phyloP scores from a whole-genome alignment of 2,797 vertebrate species.

The Gephyroberyx darwinii region DNA sequence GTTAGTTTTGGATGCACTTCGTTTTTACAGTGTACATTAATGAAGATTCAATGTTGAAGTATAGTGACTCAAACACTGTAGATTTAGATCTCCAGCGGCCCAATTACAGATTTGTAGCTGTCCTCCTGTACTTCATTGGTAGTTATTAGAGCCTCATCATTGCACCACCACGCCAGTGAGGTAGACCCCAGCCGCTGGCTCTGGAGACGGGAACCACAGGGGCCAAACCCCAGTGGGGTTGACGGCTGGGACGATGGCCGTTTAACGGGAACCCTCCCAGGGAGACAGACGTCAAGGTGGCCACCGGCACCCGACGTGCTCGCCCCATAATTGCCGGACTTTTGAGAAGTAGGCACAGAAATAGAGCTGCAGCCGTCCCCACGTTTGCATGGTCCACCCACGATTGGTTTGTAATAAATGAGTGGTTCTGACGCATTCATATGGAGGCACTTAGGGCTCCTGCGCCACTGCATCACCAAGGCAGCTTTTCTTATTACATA shows the following conservation, averaged over 20 bases:
- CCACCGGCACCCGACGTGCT: conserved; percentile 77
- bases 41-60: conserved; percentile 42
- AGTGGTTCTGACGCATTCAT: conserved; percentile 81
- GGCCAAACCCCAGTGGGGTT: conserved; percentile 76
- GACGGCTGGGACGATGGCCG: conserved; percentile 73
- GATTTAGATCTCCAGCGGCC: conserved; percentile 55
- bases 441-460: conserved; percentile 82
- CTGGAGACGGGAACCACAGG: conserved; percentile 73
- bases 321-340: conserved; percentile 86
- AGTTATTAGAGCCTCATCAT: conserved; percentile 81
- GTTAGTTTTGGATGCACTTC: conserved; percentile 11
- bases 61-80: conserved; percentile 55
- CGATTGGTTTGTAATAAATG: conserved; percentile 85
- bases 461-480: conserved; percentile 70
- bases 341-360: conserved; percentile 78
- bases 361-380: conserved; percentile 81
- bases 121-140: conserved; percentile 71
- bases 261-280: conserved; percentile 79
- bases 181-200: conserved; percentile 76
- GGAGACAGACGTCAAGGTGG: conserved; percentile 86
- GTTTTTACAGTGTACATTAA: conserved; percentile 51
- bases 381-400: conserved; percentile 79
- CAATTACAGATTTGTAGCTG: conserved; percentile 75
- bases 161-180: conserved; percentile 75
- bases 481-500: conserved; percentile 77